Evolutionary conservation across 2,113 vertebrate species (phyloP), one percentile per base, ranked within the genome.

Genomic region (Lethenteron reissneri): DNA sequence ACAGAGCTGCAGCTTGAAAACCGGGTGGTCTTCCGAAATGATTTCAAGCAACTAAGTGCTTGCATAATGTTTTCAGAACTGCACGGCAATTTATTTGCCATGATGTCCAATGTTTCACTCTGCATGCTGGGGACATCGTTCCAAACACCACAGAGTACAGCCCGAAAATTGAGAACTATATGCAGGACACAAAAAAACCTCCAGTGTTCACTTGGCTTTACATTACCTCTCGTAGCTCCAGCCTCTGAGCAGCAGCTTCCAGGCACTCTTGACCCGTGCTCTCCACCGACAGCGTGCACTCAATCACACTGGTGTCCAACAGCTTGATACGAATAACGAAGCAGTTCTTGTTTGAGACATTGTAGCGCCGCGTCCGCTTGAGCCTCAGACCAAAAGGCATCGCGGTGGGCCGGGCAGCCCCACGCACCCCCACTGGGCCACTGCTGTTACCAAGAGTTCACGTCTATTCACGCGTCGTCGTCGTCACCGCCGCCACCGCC

Each of bases 381-480:
- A 94, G 81, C 75, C 89, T 94, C 77, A 97, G 81, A 74, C 89
- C 83, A 74, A 97, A 97, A 75, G 94, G 94, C 92, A 97, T 97
- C 85, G 79, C 79, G 76, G 1, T 6, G 73, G 74, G 73, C 73
- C 2, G 59, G 57, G 74, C 72, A 2, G 58, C 73, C 72, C 77
- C 73, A 73, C 73, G 73, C 75, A 73, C 73, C 78, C 77, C 76
- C 77, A 56, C 3, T n/a, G 10, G 58, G 56, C 78, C 77, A 76
- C 79, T 81, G 14, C 71, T 25, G 41, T 41, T 41, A 41, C 41
- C 41, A 41, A 41, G 41, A 41, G 41, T 41, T 41, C 41, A 41
- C 41, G 41, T 41, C 41, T 41, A 41, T 41, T 41, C 41, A 41
- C 41, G 41, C 41, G 41, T 41, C 6, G 41, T 41, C 6, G 41